Percentiles rank a stretch among this genome's conserved stretches.
Conservation (phyloP, 2,888 invertebrate species). For the Pemphredon lugubris region DNA sequence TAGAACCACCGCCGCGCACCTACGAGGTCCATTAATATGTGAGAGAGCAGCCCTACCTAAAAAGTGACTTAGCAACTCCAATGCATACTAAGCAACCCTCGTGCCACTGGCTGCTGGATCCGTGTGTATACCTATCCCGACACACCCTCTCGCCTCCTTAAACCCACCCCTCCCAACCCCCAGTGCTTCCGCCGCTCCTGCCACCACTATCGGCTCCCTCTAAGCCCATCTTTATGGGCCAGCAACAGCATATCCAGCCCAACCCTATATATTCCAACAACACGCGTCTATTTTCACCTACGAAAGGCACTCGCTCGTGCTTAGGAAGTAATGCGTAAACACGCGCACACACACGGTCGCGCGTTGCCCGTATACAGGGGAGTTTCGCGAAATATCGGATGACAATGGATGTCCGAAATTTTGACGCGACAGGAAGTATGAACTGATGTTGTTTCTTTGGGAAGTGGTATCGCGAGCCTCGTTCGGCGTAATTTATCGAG, state of each 20-base stretch:
- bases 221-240: slow-evolving; percentile 73
- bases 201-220: slow-evolving; percentile 50
- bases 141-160: slow-evolving; percentile 37
- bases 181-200: slow-evolving; percentile 33
- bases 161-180: slow-evolving; percentile 31
- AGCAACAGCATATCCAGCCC: slow-evolving; percentile 63
- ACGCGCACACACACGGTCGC: slow-evolving; percentile 38
- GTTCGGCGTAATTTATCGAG: too few relatives aligned
- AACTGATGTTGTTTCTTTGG: too few relatives aligned
- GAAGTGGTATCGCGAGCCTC: too few relatives aligned
- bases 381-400: background rate
- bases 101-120: slow-evolving; percentile 17
- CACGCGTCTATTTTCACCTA: slow-evolving; percentile 24
- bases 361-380: slow-evolving; percentile 44
- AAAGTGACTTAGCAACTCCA: slow-evolving; percentile 79
- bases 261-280: slow-evolving; percentile 36
- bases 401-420: background rate
- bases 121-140: slow-evolving; percentile 43
- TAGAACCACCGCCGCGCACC: slow-evolving; percentile 46
- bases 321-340: slow-evolving; percentile 2
- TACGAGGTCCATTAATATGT: slow-evolving; percentile 72
- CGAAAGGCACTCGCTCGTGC: slow-evolving; percentile 4
- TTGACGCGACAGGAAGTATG: too few relatives aligned
- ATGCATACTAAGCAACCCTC: slow-evolving; percentile 79
- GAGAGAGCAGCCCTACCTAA: slow-evolving; percentile 72